Evolutionary conservation across 1,140 invertebrate genomes (phyloP), one percentile per base, ranked within the genome.

Genomic region (Drosophila suzukii): DNA sequence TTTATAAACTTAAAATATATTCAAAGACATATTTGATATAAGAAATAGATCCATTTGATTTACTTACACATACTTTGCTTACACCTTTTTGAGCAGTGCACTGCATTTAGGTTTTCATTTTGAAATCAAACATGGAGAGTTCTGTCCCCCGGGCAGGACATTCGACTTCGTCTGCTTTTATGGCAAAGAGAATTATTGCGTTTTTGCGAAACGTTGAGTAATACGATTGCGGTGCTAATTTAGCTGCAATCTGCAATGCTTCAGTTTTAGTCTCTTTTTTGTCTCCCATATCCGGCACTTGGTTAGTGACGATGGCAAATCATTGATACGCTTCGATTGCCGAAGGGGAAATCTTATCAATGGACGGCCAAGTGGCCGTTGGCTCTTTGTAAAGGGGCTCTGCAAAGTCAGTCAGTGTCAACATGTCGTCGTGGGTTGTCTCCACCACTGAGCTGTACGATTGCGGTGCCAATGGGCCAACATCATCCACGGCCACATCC

Each of bases 351-450:
- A 81, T 86, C 83, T 86, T 76, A 86, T 86, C 82, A 86, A 65
- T 53, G 36, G 17, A n/a, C 34, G 60, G 56, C 53, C 73, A 80
- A 51, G 30, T 53, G 57, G 34, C 36, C 38, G 44, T n/a, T 20
- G 63, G 43, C 30, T 53, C 46, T 51, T 58, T 47, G 44, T 7
- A 34, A 12, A 53, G 34, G 17, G 47, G 24, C 54, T 41, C 62
- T 44, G 24, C 38, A 12, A 60, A 58, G 44, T 59, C 62, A 86
- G 83, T 86, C 79, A 66, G 81, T 71, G 65, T 77, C 56, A 86
- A 72, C 59, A 86, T 86, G 83, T 77, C 83, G 39, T 79, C 79
- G 75, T 86, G 83, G 83, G 54, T 86, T 34, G 71, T 86, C 34
- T 86, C 83, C 67, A 88, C 50, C 15, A 39, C 70, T 11, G 80